Base-by-base conservation (phyloP, 2,888 invertebrate species). In the Phengaris alcon region DNA sequence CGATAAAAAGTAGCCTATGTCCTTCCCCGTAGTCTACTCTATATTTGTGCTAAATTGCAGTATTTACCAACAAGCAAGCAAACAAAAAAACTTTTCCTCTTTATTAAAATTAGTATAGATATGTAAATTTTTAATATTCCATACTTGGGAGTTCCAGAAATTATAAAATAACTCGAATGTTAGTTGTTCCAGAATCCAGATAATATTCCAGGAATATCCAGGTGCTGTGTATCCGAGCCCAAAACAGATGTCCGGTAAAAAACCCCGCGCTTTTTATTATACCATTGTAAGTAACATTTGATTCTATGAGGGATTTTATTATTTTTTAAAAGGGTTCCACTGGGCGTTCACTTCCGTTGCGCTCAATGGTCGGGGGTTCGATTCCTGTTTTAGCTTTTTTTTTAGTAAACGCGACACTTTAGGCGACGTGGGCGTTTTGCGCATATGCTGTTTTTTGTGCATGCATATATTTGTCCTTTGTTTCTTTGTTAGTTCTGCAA, bases 331-430 rank as follows among this genome's bases (percentile, higher is more conserved):
- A 86, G 84, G 86, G 87, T 87, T 87, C 85, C 84, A 85, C 35
- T 84, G 82, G 86, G 86, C 87, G 84, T 81, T 75, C 76, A 84
- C 84, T 87, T 87, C 86, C 86, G 86, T 82, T 77, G 55, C 77
- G 79, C 79, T 79, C 80, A 82, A 80, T 82, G 82, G 78, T 83
- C 80, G 81, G 84, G 85, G 85, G 80, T 82, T 81, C 82, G 80
- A 80, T 76, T 82, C 74, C 79, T 52, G 72, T 83, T 84, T 83
- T 81, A 72, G 70, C 48, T 75, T 75, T 76, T 75, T 76, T 78
- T 79, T 82, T 81, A 78, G 59, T 77, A 76, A 79, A 84, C 79
- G 82, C 82, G 87, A 86, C 86, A 86, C 86, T 86, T 82, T 82
- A 79, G 78, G 80, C 76, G 76, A 75, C 51, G 76, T 76, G 77